Evolutionary conservation across 1,140 invertebrate species (phyloP).

Genomic region (Zaprionus africanus): DNA sequence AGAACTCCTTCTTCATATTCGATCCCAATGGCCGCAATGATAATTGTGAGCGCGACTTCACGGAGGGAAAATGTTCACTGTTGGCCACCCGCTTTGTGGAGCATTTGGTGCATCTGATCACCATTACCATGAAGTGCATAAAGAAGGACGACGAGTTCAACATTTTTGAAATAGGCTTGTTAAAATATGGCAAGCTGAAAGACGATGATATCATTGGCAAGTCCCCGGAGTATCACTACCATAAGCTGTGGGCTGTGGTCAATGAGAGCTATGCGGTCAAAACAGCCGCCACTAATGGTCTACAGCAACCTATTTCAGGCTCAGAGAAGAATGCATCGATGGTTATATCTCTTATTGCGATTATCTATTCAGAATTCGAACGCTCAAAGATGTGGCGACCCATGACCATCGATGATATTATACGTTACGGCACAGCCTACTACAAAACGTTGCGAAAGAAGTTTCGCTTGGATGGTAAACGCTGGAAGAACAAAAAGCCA

Average conservation of each 20-base stretch:
- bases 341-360: slow-evolving; percentile 68
- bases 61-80: slow-evolving; percentile 70
- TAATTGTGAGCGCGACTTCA: slow-evolving; percentile 62
- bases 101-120: slow-evolving; percentile 75
- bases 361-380: slow-evolving; percentile 76
- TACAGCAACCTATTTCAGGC: slow-evolving; percentile 71
- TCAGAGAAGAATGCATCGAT: slow-evolving; percentile 74
- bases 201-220: slow-evolving; percentile 32
- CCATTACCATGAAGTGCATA: slow-evolving; percentile 55
- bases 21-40: slow-evolving; percentile 77
- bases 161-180: slow-evolving; percentile 70
- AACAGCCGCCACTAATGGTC: slow-evolving; percentile 59
- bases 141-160: slow-evolving; percentile 61
- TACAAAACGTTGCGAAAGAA: slow-evolving; percentile 73
- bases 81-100: slow-evolving; percentile 68
- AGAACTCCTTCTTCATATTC: slow-evolving; percentile 75
- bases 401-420: slow-evolving; percentile 70
- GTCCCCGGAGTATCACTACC: slow-evolving; percentile 16
- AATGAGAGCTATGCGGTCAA: slow-evolving; percentile 78
- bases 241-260: slow-evolving; percentile 75
- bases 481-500: slow-evolving; percentile 74
- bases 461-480: slow-evolving; percentile 70
- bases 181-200: slow-evolving; percentile 69
- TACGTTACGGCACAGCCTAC: slow-evolving; percentile 71
- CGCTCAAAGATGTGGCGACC: slow-evolving; percentile 63